phyloP scores from a whole-genome alignment of 2,888 invertebrate species.

The Callyntrura sp. region DNA sequence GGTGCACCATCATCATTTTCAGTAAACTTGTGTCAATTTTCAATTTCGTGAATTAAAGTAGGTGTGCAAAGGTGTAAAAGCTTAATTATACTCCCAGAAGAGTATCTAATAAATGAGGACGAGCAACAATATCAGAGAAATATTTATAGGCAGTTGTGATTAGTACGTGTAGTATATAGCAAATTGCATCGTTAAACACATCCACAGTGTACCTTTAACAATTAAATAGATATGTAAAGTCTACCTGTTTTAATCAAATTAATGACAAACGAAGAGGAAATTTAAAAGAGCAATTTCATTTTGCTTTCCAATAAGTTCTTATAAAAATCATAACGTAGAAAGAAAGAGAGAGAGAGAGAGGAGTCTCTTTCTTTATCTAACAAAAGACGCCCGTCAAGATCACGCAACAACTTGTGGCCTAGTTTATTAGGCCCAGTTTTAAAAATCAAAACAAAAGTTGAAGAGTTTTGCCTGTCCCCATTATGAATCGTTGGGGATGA shows the following conservation, averaged over 20 bases:
- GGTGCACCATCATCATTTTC: conserved; percentile 72
- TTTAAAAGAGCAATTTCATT: background rate
- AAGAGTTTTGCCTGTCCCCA: conserved; percentile 36
- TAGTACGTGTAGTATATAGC: too few relatives aligned
- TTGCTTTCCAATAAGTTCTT: background rate
- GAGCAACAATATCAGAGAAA: too few relatives aligned
- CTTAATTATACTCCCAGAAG: too few relatives aligned
- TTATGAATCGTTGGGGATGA: conserved; percentile 38
- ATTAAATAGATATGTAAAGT: too few relatives aligned
- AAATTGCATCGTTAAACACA: too few relatives aligned
- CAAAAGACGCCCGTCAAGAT: background rate
- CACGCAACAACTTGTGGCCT: conserved; percentile 2
- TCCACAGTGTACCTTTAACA: too few relatives aligned
- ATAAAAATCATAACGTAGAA: background rate
- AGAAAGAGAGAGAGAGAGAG: too few relatives aligned
- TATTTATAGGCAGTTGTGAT: too few relatives aligned
- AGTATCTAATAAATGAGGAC: too few relatives aligned
- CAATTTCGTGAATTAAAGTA: background rate
- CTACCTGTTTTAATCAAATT: background rate
- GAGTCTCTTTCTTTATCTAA: background rate
- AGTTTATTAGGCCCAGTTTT: conserved; percentile 33
- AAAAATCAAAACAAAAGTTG: conserved; percentile 51
- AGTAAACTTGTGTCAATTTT: conserved; percentile 18
- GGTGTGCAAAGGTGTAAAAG: background rate
- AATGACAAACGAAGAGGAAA: background rate